Base-by-base conservation (phyloP, 2,888 invertebrate genomes). In the Petrolisthes cinctipes region DNA sequence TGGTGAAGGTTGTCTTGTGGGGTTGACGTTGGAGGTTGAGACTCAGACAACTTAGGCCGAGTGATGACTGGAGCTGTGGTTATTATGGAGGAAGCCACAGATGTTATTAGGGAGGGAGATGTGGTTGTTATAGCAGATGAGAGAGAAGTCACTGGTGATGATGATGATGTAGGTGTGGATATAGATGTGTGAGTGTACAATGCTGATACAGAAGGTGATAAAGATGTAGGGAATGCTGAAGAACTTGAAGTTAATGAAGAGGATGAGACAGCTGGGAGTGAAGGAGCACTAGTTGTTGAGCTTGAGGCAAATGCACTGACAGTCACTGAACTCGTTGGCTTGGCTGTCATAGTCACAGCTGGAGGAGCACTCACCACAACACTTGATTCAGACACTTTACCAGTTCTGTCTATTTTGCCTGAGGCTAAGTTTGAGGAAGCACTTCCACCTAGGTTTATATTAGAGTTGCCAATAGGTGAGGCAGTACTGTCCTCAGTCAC, bases 321-420 rank as follows among this genome's bases (percentile, higher is more conserved):
- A 53, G 86, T 86, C 37, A 83, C 66, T 56, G 87, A 57, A 53
- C 75, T 54, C n/a, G 71, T 71, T 56, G 79, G 57, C 79, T 87
- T 87, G 23, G 87, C 81, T 54, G 79, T 83, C 73, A 84, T 81
- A 71, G 80, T 20, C 51, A 87, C 76, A 51, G 80, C 57, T 66
- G 61, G 81, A 83, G 87, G 80, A 57, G 83, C 80, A 87, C 83
- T 81, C 79, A 80, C 79, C 54, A 51, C 84, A 81, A 68, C 68
- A 84, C 79, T 84, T 51, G 87, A 53, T 75, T 87, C 87, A 17
- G 87, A 80, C 54, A 84, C 68, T 87, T 87, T 87, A 57, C 9
- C 76, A 37, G 80, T 75, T 73, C 81, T 82, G 56, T 86, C 86
- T 5, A 76, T 71, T 68, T 84, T 87, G 51, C 75, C 81, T n/a